These are phyloP conservation scores for Paralichthys olivaceus DNA, from an alignment of 2,113 vertebrate species.

Conservation along the genomic window DNA sequence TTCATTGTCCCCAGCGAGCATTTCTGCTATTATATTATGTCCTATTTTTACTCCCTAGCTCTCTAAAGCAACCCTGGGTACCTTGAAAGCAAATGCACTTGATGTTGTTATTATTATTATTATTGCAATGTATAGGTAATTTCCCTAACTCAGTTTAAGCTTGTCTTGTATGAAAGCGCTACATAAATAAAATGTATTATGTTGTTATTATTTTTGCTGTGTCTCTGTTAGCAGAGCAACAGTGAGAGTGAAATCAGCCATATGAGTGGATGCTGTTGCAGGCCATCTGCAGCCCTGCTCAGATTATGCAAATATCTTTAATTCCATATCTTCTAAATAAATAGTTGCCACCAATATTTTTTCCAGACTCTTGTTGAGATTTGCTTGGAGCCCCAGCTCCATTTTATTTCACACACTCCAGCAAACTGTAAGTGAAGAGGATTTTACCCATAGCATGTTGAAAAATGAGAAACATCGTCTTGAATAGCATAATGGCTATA, in stretches of 20 bases:
- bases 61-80: too few relatives aligned
- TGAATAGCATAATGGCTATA: slow-evolving; percentile 31
- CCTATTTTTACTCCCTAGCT: too few relatives aligned
- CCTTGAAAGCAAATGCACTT: too few relatives aligned
- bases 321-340: slow-evolving; percentile 67
- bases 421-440: slow-evolving; percentile 30
- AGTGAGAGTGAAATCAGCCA: slow-evolving; percentile 62
- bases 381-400: slow-evolving; percentile 26
- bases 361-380: slow-evolving; percentile 36
- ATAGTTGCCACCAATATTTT: slow-evolving; percentile 61
- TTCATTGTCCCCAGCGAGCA: too few relatives aligned
- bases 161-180: background rate
- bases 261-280: slow-evolving; percentile 58
- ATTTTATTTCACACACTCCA: slow-evolving; percentile 30
- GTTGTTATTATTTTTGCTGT: slow-evolving; percentile 15
- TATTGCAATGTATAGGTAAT: background rate
- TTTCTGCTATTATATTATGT: too few relatives aligned
- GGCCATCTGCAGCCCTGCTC: slow-evolving; percentile 60
- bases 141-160: background rate
- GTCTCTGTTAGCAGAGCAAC: slow-evolving; percentile 54
- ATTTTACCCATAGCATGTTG: slow-evolving; percentile 46
- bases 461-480: slow-evolving; percentile 59
- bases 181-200: background rate
- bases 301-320: slow-evolving; percentile 74
- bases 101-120: too few relatives aligned